Evolutionary conservation across 2,888 invertebrate species (phyloP).

Genomic region (Agrochola circellaris): DNA sequence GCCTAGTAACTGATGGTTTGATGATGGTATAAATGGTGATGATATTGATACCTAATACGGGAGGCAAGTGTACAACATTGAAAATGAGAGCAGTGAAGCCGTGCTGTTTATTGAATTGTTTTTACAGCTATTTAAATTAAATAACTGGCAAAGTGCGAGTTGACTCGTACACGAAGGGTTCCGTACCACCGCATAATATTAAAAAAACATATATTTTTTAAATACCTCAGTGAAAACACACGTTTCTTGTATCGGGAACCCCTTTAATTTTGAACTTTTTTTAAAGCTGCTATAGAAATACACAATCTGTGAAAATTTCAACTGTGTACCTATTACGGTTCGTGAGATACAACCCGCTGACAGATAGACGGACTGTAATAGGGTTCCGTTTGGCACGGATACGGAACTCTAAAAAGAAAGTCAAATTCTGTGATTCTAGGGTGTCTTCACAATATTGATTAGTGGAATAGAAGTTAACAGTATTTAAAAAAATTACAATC

Average conservation of each 20-base stretch:
- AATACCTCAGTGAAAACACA: background rate
- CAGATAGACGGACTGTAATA: background rate
- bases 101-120: background rate
- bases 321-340: background rate
- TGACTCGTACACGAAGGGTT: background rate
- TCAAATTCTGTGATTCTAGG: background rate
- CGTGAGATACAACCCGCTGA: background rate
- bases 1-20: background rate
- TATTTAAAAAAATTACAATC: background rate
- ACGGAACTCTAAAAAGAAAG: background rate
- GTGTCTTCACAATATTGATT: background rate
- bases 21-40: background rate
- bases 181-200: too few species aligned
- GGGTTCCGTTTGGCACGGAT: too few species aligned
- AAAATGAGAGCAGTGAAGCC: too few species aligned
- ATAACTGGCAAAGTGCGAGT: background rate
- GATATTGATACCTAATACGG: background rate
- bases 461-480: background rate
- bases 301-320: background rate
- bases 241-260: background rate
- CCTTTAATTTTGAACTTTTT: background rate
- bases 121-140: background rate
- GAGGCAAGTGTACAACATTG: too few species aligned
- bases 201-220: too few species aligned
- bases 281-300: background rate